phyloP scores from a whole-genome alignment of 2,888 invertebrate genomes.

The Drosophila emarginata region DNA sequence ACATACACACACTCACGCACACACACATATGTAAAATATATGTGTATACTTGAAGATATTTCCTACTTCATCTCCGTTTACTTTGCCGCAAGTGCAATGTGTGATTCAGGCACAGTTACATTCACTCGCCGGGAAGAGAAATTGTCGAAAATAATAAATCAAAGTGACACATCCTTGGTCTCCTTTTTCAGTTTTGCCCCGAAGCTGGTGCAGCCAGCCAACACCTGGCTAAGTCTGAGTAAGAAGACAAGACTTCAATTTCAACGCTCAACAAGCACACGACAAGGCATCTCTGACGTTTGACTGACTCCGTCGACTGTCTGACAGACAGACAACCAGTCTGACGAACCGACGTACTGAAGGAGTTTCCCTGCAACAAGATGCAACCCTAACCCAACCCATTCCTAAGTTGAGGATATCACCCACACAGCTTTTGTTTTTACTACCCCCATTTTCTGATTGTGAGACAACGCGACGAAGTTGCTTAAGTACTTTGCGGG shows the following conservation, averaged over 20 bases:
- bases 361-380: slow-evolving; percentile 24
- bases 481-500: slow-evolving; percentile 57
- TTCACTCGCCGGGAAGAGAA: slow-evolving; percentile 21
- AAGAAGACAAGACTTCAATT: slow-evolving; percentile 58
- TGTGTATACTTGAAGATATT: not conserved
- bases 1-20: not conserved
- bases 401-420: slow-evolving; percentile 6
- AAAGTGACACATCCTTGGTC: slow-evolving; percentile 46
- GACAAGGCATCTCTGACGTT: slow-evolving; percentile 41
- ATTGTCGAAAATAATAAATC: slow-evolving; percentile 70
- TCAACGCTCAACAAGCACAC: slow-evolving; percentile 55
- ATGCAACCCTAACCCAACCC: slow-evolving; percentile 16
- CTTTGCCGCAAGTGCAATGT: not conserved
- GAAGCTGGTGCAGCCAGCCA: not conserved
- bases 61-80: not conserved
- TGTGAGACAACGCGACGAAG: slow-evolving; percentile 41
- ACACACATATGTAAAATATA: too few species aligned
- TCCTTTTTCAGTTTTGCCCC: slow-evolving; percentile 19
- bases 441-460: slow-evolving; percentile 27
- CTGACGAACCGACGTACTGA: slow-evolving; percentile 24
- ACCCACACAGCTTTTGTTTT: slow-evolving; percentile 20
- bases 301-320: slow-evolving; percentile 45
- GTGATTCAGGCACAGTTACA: slow-evolving; percentile 12
- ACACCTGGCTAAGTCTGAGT: slow-evolving; percentile 36
- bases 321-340: slow-evolving; percentile 13